Percentiles rank a stretch among this genome's conserved stretches.
phyloP scores from a whole-genome alignment of 1,140 invertebrate species.

The Gryllus bimaculatus region DNA sequence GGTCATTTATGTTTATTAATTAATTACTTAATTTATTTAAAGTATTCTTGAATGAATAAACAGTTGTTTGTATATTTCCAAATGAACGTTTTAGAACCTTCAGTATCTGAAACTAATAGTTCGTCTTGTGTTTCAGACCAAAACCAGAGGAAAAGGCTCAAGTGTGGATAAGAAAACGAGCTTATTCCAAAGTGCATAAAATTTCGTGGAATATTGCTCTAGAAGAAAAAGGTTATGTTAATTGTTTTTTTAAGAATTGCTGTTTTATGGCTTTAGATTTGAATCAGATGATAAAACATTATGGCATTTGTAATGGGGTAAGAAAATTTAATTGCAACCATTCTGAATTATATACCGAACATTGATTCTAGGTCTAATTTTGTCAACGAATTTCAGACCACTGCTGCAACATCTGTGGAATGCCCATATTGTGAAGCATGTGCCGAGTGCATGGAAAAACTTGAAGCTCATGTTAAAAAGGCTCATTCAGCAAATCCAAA shows the following conservation, averaged over 20 bases:
- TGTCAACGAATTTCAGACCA: neutral
- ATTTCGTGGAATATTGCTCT: constrained; percentile 26
- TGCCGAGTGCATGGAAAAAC: neutral
- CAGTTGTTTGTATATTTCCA: neutral
- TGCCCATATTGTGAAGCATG: constrained; percentile 7
- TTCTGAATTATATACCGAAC: neutral
- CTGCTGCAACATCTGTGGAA: neutral
- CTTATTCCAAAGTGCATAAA: constrained; percentile 25
- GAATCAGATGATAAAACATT: constrained; percentile 28
- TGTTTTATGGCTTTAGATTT: constrained; percentile 26
- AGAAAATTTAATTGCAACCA: constrained; percentile 5
- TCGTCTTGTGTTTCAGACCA: neutral
- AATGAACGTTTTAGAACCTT: neutral
- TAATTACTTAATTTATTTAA: neutral
- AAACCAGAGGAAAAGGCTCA: neutral
- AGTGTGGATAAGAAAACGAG: constrained; percentile 17
- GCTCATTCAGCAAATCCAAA: neutral
- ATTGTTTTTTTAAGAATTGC: constrained; percentile 27
- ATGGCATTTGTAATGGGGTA: constrained; percentile 25
- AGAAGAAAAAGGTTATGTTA: constrained; percentile 27
- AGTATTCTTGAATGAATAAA: neutral
- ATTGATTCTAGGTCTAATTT: neutral
- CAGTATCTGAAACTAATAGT: no score
- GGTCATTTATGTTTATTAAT: no score
- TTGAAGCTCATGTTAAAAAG: neutral